Evolutionary conservation across 2,113 vertebrate genomes (phyloP).

Genomic region (Ranitomeya imitator): DNA sequence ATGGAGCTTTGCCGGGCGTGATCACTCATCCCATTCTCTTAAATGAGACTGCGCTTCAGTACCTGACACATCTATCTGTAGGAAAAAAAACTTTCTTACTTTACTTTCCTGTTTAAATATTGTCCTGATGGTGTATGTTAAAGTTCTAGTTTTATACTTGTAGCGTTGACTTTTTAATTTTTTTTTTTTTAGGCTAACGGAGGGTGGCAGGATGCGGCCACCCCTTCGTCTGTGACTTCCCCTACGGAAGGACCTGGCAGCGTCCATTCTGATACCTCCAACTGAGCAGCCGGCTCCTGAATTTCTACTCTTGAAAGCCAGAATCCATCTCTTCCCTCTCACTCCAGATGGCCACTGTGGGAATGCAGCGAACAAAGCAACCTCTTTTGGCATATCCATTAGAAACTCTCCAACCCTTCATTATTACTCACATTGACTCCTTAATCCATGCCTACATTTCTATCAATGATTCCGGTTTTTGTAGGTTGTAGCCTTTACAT

Average conservation of each 20-base stretch:
- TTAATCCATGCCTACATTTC: conserved; percentile 25
- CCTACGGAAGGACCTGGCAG: conserved; percentile 99
- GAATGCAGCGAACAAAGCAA: conserved; percentile 45
- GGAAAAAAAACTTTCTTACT: too few relatives aligned
- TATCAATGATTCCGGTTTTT: conserved; percentile 4
- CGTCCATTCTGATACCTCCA: conserved; percentile 99
- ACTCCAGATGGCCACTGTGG: conserved; percentile 56
- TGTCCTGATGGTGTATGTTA: not conserved
- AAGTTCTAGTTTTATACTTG: not conserved
- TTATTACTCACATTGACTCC: not conserved
- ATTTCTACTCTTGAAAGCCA: conserved; percentile 74
- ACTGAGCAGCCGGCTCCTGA: conserved; percentile 88
- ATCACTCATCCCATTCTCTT: too few relatives aligned
- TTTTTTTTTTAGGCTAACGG: conserved; percentile 87
- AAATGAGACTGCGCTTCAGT: too few relatives aligned
- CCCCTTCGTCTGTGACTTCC: conserved; percentile 98
- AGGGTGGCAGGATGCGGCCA: conserved; percentile 97
- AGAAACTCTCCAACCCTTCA: conserved; percentile 23
- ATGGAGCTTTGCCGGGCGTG: too few relatives aligned
- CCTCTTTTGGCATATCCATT: conserved; percentile 42
- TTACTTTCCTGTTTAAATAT: too few relatives aligned
- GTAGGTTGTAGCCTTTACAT: not conserved
- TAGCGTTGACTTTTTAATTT: conserved; percentile 49
- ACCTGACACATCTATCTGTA: too few relatives aligned
- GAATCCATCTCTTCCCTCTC: conserved; percentile 60